Evolutionary conservation across 2,113 vertebrate species (phyloP).

Genomic region (Lophius piscatorius): DNA sequence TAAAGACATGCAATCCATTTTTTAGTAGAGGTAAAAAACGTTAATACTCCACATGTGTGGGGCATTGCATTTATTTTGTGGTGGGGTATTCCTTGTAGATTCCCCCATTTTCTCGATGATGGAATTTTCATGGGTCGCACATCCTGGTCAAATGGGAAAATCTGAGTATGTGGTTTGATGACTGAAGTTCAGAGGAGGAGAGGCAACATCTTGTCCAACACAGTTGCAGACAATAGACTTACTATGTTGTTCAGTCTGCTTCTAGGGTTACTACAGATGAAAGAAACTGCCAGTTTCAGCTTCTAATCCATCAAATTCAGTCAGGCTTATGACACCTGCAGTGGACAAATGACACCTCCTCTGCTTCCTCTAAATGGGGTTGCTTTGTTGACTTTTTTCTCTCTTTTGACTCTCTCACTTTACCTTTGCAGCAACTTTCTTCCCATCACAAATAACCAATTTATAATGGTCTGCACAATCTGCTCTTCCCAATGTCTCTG

Average conservation of each 20-base stretch:
- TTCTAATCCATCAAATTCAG: constrained; percentile 60
- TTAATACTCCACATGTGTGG: constrained; percentile 55
- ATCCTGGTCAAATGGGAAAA: constrained; percentile 14
- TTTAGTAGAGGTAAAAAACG: constrained; percentile 32
- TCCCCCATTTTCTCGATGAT: constrained; percentile 32
- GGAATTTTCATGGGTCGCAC: no score
- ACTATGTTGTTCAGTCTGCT: constrained; percentile 32
- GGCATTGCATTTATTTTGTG: constrained; percentile 54
- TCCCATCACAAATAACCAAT: constrained; percentile 61
- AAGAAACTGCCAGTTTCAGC: constrained; percentile 47
- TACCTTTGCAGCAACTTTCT: constrained; percentile 54
- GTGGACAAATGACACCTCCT: constrained; percentile 51
- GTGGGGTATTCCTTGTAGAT: constrained; percentile 44
- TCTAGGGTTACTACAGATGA: constrained; percentile 36
- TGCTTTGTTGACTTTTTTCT: constrained; percentile 18
- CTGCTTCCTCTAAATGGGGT: constrained; percentile 32
- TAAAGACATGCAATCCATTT: constrained; percentile 27
- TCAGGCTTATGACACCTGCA: constrained; percentile 51
- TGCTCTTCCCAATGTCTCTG: constrained; percentile 43
- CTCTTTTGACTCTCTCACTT: constrained; percentile 9
- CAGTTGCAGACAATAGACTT: constrained; percentile 33
- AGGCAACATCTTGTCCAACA: constrained; percentile 22
- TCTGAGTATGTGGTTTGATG: background rate
- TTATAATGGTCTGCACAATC: constrained; percentile 50
- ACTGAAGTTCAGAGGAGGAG: constrained; percentile 12